phyloP scores from a whole-genome alignment of 1,140 invertebrate genomes.

The Magallana angulata region DNA sequence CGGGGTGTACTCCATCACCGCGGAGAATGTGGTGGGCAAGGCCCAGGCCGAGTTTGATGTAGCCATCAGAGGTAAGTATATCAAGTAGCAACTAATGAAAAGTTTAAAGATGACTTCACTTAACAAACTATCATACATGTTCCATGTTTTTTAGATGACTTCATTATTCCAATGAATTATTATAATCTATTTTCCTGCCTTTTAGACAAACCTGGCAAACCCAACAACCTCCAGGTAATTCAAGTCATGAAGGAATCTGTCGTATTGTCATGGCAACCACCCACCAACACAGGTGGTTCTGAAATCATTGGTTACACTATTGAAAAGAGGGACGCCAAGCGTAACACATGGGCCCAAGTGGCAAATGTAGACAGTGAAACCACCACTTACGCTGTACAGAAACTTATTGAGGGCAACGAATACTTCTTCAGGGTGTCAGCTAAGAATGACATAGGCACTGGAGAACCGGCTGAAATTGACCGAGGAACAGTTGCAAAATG shows the following conservation, averaged over 20 bases:
- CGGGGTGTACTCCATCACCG: constrained; percentile 75
- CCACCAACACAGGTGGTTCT: constrained; percentile 88
- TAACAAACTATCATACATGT: too few species aligned
- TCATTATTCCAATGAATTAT: not conserved
- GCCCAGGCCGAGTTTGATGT: constrained; percentile 76
- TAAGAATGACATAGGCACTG: constrained; percentile 89
- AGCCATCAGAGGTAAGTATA: constrained; percentile 82
- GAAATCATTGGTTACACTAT: constrained; percentile 90
- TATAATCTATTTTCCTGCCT: constrained; percentile 23
- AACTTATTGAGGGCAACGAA: constrained; percentile 90
- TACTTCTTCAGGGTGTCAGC: constrained; percentile 97
- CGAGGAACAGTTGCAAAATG: constrained; percentile 79
- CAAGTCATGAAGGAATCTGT: constrained; percentile 75
- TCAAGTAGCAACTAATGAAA: too few species aligned
- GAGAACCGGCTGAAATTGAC: constrained; percentile 87
- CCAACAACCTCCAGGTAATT: constrained; percentile 85
- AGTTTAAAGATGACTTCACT: too few species aligned
- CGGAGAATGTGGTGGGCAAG: constrained; percentile 77
- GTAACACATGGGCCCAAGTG: constrained; percentile 92
- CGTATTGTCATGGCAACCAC: constrained; percentile 88
- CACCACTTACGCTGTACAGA: constrained; percentile 83
- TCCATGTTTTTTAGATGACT: too few species aligned
- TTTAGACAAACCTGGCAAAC: constrained; percentile 92
- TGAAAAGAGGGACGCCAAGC: constrained; percentile 96
- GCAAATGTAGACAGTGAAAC: constrained; percentile 70